Base-by-base conservation (phyloP, 2,113 vertebrate species). In the Paratilapia polleni region DNA sequence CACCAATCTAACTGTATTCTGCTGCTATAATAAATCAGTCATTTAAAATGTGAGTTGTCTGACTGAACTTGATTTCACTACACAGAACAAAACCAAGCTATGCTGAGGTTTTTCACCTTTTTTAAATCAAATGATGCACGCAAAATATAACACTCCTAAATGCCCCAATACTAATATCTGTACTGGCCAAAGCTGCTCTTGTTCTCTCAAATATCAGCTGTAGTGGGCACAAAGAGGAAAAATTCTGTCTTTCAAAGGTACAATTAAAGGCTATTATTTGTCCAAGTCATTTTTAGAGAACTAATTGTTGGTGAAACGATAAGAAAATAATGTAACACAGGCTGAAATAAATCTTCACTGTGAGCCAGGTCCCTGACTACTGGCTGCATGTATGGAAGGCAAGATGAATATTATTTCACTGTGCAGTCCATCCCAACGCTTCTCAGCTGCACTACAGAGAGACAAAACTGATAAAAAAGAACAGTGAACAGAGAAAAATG, bases 371-470 rank as follows among this genome's bases (percentile, higher is more conserved):
- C 54, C 20, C 19, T 76, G 74, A 34, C 41, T 73, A 78, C n/a
- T 64, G 73, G 60, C 61, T 36, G 54, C 38, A 84, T 43, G 66
- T 58, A 66, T 57, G 62, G 41, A 82, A 47, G 79, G 49, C 77
- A 2, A 64, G 61, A 85, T 81, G 64, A 73, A 77, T 20, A 89
- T 82, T 56, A 84, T 82, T 84, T 77, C 38, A 68, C 12, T 2
- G 28, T 76, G 58, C 31, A 43, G 62, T 77, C 74, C 8, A n/a
- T 83, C 60, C n/a, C 41, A 70, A 49, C 54, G 24, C 75, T 83
- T 15, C 66, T 63, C 47, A 36, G 52, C 57, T n/a, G 60, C 59
- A n/a, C 28, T 60, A 28, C 60, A 36, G 57, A 78, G 58, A 78
- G 74, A 84, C 38, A 19, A 17, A 28, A 17, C 22, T 62, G 66